A percentile compares a stretch with the other conserved stretches of the same genome.
These are phyloP conservation scores for Epizoanthus rinbou DNA, from an alignment of 92 coral and sea anemone genomes.

Conservation along the genomic window DNA sequence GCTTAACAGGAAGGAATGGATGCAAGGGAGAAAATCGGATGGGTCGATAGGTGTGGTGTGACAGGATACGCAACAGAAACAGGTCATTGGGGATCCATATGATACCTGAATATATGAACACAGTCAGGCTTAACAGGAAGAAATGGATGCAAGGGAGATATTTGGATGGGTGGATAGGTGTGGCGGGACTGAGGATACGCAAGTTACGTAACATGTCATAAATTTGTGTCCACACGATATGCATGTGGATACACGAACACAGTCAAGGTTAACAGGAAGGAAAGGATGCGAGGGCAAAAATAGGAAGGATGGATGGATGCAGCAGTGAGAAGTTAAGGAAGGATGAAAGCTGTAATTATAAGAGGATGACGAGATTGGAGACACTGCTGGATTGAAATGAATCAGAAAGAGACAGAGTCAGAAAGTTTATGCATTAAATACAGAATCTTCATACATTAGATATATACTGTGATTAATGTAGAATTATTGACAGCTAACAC, in stretches of 20 bases:
- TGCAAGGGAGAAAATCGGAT: background rate
- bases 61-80: constrained; percentile 68
- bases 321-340: no score
- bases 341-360: no score
- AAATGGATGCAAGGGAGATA: background rate
- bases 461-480: no score
- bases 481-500: background rate
- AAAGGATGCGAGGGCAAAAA: background rate
- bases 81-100: constrained; percentile 83
- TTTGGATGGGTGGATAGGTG: background rate
- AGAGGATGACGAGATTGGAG: no score
- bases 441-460: no score
- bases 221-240: constrained; percentile 83
- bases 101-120: constrained; percentile 55
- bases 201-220: constrained; percentile 48
- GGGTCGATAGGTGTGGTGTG: constrained; percentile 24
- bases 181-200: no score
- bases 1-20: background rate
- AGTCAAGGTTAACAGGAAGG: background rate
- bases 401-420: no score
- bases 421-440: no score
- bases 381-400: no score
- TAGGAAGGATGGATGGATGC: no score
- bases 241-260: constrained; percentile 35
- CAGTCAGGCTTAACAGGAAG: background rate